Percentiles rank a stretch among this genome's conserved stretches.
Evolutionary conservation across 2,113 vertebrate genomes (phyloP).

Genomic region (Heterocephalus glaber): DNA sequence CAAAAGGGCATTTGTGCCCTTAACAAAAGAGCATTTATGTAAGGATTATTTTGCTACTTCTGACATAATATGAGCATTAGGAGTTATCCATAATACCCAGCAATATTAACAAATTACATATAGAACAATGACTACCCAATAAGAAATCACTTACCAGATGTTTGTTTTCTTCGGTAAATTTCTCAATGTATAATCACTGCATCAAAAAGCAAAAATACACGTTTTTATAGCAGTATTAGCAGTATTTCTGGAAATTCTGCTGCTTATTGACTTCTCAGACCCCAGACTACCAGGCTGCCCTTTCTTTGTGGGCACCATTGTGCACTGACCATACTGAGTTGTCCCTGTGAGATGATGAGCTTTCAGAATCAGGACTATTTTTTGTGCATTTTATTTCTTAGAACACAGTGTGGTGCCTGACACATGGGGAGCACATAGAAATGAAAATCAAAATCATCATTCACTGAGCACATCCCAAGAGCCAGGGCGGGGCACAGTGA

Average conservation of each 20-base stretch:
- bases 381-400: constrained; percentile 35
- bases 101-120: neutral
- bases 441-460: constrained; percentile 26
- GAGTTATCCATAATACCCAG: neutral
- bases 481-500: neutral
- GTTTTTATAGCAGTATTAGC: neutral
- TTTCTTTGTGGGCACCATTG: neutral
- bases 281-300: neutral
- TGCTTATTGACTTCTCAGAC: neutral
- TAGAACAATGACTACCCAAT: neutral
- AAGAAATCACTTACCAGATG: neutral
- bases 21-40: neutral
- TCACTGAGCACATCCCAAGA: neutral
- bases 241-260: neutral
- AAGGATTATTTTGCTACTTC: neutral
- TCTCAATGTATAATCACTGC: neutral
- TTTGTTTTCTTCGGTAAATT: constrained; percentile 9
- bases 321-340: neutral
- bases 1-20: neutral
- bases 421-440: neutral
- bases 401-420: neutral
- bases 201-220: neutral
- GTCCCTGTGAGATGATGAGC: neutral
- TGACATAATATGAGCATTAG: neutral
- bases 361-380: neutral